Base-by-base conservation (phyloP, 2,888 invertebrate species). In the Catocala fraxini region DNA sequence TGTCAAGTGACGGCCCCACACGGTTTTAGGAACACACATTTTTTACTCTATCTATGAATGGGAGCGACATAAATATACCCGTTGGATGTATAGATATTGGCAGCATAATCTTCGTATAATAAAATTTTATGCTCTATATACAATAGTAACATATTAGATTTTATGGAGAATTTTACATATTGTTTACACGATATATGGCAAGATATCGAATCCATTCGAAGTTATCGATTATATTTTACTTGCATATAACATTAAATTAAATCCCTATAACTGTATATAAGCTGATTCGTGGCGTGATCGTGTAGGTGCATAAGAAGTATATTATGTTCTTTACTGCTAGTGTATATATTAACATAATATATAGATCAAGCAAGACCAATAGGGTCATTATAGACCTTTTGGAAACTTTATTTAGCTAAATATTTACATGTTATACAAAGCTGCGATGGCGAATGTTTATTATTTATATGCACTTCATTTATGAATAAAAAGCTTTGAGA, bases 1-100 rank as follows among this genome's bases (percentile, higher is more conserved):
- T 51, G 46, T 58, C 58, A 25, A 52, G 25, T 58, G 13, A 46
- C 51, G 35, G 39, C 51, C 42, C 15, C 33, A 51, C 51, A 51
- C 15, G 35, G 5, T 15, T 9, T 35, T 11, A 35, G 10, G 10
- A 13, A 6, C 15, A 42, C 15, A 13, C 53, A 42, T 34, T 49
- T 49, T 49, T 34, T 25, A 25, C n/a, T 6, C 10, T 34, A 12
- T n/a, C 51, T 35, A 51, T 51, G 51, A 51, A 51, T 51, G 13
- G 13, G 35, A 51, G 34, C 13, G n/a, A 51, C n/a, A 51, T 35
- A 51, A 34, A 51, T 35, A 25, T 3, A 11, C 12, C 4, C 1
- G 4, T 51, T 34, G 10, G 13, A n/a, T n/a, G n/a, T n/a, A 51
- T 35, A 7, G 12, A 12, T 49, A 49, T 51, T 51, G 51, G 51